Evolutionary conservation across 2,888 invertebrate species (phyloP), one percentile per base, ranked within the genome.

Genomic region (Drosophila nigricruria): DNA sequence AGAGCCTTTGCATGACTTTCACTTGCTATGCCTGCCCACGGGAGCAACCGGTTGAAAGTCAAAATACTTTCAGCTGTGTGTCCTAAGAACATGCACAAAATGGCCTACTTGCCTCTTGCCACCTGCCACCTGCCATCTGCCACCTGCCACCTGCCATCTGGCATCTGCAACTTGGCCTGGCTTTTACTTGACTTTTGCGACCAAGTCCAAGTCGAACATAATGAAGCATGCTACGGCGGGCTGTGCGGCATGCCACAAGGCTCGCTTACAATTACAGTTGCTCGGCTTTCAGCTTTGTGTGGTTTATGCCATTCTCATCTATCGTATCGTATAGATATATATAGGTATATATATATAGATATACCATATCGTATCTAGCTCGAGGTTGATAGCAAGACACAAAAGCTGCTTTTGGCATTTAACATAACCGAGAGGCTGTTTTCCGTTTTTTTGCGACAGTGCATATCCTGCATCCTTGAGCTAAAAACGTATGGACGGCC

Each of bases 381-480:
- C 72, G 77, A 77, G 83, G 81, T 63, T 73, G 86, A 20, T 56
- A 27, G 59, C 9, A 36, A 23, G 38, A 40, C 25, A 78, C 64
- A 77, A 76, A 73, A 65, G 74, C 68, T 73, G 73, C 52, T 65
- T 77, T 73, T 61, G 36, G 23, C 54, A 27, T 57, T 45, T 76
- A 57, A 53, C 53, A 53, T 53, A 38, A 18, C 53, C 38, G 53
- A 53, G 53, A 36, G n/a, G 38, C 53, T 25, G 53, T 16, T 12
- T 52, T 38, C 53, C 70, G 59, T 61, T 67, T 58, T 63, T 54
- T 81, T 59, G 60, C 53, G 62, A 40, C 90, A 85, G 89, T 83
- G 47, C 71, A 81, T 68, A 76, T 83, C 79, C 87, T 77, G 73
- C 83, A 90, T 73, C 90, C 90, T 87, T 87, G 90, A 75, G 87